Evolutionary conservation across 2,113 vertebrate species (phyloP).

Genomic region (Nymphicus hollandicus): DNA sequence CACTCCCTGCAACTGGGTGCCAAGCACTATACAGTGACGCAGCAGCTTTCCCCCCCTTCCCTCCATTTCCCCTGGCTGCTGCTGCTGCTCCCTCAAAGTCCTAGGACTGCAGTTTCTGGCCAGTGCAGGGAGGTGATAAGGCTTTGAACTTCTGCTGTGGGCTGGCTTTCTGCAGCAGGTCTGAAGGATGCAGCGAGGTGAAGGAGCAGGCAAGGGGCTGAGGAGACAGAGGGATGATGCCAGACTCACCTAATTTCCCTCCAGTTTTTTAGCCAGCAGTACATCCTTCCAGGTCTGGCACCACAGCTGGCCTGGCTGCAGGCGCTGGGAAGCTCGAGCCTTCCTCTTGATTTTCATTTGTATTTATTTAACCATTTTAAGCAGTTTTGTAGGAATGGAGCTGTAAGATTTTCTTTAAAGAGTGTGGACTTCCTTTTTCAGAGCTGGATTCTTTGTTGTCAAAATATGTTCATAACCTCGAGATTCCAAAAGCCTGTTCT

Average conservation of each 20-base stretch:
- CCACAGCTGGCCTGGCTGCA: accelerated
- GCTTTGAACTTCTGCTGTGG: background rate
- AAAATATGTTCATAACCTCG: background rate
- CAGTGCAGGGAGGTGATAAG: background rate
- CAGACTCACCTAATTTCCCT: background rate
- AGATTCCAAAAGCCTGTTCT: background rate
- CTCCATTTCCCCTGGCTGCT: background rate
- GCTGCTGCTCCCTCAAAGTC: background rate
- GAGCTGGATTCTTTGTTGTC: background rate
- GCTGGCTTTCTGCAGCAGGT: background rate
- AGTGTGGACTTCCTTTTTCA: background rate
- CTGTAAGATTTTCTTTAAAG: background rate
- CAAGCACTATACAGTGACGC: background rate
- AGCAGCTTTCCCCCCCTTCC: background rate
- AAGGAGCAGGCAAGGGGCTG: background rate
- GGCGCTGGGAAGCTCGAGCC: background rate
- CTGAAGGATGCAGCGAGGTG: background rate
- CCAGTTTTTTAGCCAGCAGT: background rate
- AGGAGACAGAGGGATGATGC: background rate
- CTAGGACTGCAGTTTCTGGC: background rate
- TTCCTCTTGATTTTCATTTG: background rate
- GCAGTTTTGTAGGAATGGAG: background rate
- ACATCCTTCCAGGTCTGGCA: background rate
- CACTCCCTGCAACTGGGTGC: background rate
- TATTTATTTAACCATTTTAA: background rate